Base-by-base conservation (phyloP, 2,888 invertebrate genomes). In the Plusia festucae region DNA sequence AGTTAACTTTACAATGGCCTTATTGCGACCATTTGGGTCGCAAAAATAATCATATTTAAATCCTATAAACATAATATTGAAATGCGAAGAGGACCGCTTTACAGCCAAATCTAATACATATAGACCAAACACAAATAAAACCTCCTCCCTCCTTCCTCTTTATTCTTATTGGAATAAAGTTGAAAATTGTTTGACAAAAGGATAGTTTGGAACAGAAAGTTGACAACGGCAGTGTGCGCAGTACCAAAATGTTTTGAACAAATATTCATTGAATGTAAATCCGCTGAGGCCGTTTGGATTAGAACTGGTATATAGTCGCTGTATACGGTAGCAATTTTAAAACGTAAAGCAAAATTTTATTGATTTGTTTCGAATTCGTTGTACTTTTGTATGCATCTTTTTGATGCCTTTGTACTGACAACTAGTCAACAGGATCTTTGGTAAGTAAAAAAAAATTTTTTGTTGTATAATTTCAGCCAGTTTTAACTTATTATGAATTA, bases 241-340 rank as follows among this genome's bases (percentile, higher is more conserved):
- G 84, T 82, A 81, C 88, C 89, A 88, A 91, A 92, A 91, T 91
- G 91, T 91, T 92, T 91, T 89, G 89, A 86, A 86, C 92, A 92
- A 92, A 92, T 91, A 92, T 92, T 91, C 92, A 91, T 90, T 88
- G 90, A 88, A 91, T 92, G 91, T 92, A 92, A 92, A 92, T 92
- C 89, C 90, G 83, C 81, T 78, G 87, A 85, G 83, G 84, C 83
- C 79, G 82, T 83, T 81, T 83, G 91, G 89, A 91, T 91, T 91
- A 91, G 91, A 88, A 87, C 85, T 82, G 87, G 85, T 86, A 84
- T 86, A 82, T 83, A 82, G 46, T 40, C 18, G 46, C 70, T 76
- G n/a, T n/a, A 78, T 81, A 85, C 76, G 77, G 81, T 79, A 79
- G 73, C 70, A 60, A 78, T 73, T 82, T 79, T 75, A 76, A 81